Conservation (phyloP, 1,140 invertebrate genomes). For the Uloborus diversus region DNA sequence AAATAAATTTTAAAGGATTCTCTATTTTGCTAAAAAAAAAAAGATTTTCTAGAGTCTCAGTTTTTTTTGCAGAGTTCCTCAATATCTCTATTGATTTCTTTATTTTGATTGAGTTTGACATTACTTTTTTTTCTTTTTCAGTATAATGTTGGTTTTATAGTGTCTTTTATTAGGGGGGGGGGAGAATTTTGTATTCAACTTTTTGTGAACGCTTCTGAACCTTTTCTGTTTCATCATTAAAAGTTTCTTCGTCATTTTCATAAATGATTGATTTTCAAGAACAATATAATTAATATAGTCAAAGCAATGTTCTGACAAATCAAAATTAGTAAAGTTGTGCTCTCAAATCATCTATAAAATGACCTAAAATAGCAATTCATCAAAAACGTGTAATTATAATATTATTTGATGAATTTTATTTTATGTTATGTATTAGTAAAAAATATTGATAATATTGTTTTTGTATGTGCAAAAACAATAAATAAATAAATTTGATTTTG, state of each 20-base stretch:
- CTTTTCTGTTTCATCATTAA: background rate
- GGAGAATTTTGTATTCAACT: background rate
- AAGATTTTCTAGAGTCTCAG: background rate
- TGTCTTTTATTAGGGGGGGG: background rate
- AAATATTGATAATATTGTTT: too few species aligned
- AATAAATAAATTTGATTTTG: too few species aligned
- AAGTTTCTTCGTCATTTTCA: slow-evolving; percentile 11
- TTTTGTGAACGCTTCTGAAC: background rate
- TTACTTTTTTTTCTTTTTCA: background rate
- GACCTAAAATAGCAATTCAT: too few species aligned
- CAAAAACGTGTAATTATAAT: too few species aligned
- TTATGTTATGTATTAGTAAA: too few species aligned
- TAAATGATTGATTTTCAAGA: too few species aligned
- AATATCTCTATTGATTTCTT: background rate
- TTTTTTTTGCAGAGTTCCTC: background rate
- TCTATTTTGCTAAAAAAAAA: background rate
- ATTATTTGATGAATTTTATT: too few species aligned
- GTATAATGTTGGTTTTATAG: background rate
- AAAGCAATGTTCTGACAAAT: too few species aligned
- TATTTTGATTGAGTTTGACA: background rate
- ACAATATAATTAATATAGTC: too few species aligned
- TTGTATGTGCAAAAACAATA: too few species aligned
- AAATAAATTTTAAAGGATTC: background rate
- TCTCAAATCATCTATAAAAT: too few species aligned
- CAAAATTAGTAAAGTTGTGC: too few species aligned